Conservation (phyloP, 1,140 invertebrate genomes). For the Drosophila jambulina region DNA sequence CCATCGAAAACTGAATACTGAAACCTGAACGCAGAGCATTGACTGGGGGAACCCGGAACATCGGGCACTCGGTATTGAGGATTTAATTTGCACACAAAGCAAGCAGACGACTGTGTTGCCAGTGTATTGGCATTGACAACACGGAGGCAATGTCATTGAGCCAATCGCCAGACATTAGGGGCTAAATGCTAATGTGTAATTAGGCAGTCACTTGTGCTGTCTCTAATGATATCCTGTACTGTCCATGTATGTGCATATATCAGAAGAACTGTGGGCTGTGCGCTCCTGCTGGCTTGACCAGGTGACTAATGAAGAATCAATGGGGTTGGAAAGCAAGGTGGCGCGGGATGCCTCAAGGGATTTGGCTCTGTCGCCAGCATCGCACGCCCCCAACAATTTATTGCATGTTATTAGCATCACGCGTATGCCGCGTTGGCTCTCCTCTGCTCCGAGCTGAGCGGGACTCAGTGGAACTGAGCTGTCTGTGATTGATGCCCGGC, state of each 20-base stretch:
- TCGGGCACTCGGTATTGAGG: no score
- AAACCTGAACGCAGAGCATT: no score
- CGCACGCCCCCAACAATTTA: conserved; percentile 53
- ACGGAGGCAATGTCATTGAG: conserved; percentile 1
- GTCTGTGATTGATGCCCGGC: conserved; percentile 51
- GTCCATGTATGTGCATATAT: background rate
- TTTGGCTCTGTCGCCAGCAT: conserved; percentile 23
- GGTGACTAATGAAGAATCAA: conserved; percentile 36
- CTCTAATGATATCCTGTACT: conserved; percentile 24
- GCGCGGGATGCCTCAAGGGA: conserved; percentile 1
- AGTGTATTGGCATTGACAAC: conserved; percentile 13
- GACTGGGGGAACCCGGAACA: no score
- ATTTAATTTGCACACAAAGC: no score
- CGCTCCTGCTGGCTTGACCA: conserved; percentile 2
- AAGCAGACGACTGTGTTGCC: no score
- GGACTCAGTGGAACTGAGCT: background rate
- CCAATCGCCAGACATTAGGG: background rate
- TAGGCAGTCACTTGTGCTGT: conserved; percentile 23
- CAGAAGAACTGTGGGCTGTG: background rate
- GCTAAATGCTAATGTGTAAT: conserved; percentile 41
- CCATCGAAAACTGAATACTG: no score
- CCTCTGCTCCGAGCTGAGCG: background rate
- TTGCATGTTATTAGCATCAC: conserved; percentile 61
- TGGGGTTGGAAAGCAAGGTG: conserved; percentile 13
- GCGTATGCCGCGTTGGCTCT: conserved; percentile 39